phyloP scores from a whole-genome alignment of 2,888 invertebrate genomes.

The Diachrysia chrysitis region DNA sequence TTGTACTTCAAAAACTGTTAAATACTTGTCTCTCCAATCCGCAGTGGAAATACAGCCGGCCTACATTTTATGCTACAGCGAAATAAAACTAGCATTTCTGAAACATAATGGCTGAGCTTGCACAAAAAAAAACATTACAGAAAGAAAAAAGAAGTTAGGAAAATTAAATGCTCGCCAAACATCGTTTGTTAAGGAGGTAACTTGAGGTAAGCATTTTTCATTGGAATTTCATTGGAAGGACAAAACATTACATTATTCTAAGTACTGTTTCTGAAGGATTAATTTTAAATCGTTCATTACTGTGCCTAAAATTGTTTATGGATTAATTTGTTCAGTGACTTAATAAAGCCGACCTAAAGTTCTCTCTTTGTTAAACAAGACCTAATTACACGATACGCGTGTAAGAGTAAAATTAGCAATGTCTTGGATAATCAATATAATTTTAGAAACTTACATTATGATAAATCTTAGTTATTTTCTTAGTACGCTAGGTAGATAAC shows the following conservation, averaged over 20 bases:
- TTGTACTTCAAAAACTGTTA: slow-evolving; percentile 18
- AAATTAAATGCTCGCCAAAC: slow-evolving; percentile 15
- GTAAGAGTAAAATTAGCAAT: background rate
- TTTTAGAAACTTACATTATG: too few relatives aligned
- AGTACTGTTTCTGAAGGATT: too few relatives aligned
- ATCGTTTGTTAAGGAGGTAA: background rate
- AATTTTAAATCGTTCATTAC: too few relatives aligned
- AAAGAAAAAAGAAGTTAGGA: slow-evolving; percentile 16
- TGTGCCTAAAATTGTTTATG: background rate
- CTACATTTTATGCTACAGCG: slow-evolving; percentile 46
- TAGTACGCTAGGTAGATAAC: too few relatives aligned
- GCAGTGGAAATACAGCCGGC: slow-evolving; percentile 40
- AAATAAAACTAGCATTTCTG: slow-evolving; percentile 42
- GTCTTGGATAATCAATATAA: background rate
- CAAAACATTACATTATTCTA: too few relatives aligned
- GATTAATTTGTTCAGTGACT: background rate
- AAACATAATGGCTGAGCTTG: slow-evolving; percentile 38
- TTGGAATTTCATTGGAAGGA: too few relatives aligned
- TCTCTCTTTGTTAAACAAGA: slow-evolving; percentile 1
- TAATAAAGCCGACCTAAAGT: background rate
- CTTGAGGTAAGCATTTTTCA: too few relatives aligned
- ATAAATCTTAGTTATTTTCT: too few relatives aligned
- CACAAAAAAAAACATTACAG: slow-evolving; percentile 23
- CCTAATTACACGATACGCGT: background rate
- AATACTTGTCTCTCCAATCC: slow-evolving; percentile 23